Evolutionary conservation across 2,888 invertebrate genomes (phyloP).

Genomic region (Petrolisthes cinctipes): DNA sequence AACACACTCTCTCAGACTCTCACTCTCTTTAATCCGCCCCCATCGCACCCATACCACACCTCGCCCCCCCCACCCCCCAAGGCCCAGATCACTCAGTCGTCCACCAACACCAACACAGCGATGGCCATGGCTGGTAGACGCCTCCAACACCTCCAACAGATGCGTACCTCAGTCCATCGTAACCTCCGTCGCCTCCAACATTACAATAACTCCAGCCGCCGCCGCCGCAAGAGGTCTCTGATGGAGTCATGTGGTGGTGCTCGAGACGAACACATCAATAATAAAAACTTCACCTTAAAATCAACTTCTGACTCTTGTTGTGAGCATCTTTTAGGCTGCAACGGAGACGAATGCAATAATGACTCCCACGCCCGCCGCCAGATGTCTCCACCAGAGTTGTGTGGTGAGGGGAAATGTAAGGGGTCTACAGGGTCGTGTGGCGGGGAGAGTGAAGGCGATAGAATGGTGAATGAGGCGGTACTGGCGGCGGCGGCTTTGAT

Average conservation of each 20-base stretch:
- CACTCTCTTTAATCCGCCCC: too few relatives aligned
- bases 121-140: constrained; percentile 16
- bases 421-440: too few relatives aligned
- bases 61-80: neutral
- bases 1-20: too few relatives aligned
- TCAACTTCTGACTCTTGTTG: too few relatives aligned
- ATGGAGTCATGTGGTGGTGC: neutral
- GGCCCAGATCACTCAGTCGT: constrained; percentile 29
- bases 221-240: neutral
- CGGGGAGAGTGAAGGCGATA: too few relatives aligned
- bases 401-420: too few relatives aligned
- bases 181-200: constrained; percentile 18
- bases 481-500: constrained; percentile 37
- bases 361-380: too few relatives aligned
- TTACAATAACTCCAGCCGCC: neutral
- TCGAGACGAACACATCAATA: neutral
- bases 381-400: too few relatives aligned
- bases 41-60: too few relatives aligned
- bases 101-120: constrained; percentile 25
- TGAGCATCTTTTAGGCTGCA: neutral
- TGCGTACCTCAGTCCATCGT: constrained; percentile 27
- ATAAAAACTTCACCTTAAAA: too few relatives aligned
- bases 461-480: constrained; percentile 45
- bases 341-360: neutral
- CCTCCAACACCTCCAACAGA: constrained; percentile 30